Base-by-base conservation (phyloP, 2,888 invertebrate genomes). In the Pyrocoelia pectoralis region DNA sequence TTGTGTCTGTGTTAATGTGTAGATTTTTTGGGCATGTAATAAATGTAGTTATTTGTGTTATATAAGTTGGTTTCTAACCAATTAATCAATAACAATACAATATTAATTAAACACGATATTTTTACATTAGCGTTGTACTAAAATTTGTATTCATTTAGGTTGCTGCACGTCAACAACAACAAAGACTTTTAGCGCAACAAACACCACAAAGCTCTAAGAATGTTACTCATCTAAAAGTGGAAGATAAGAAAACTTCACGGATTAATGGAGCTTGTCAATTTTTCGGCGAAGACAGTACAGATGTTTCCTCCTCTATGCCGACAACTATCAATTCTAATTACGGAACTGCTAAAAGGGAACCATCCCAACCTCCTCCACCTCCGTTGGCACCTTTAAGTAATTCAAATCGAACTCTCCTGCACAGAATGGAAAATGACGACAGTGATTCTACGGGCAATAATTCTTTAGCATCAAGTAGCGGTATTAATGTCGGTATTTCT, bases 101-200 rank as follows among this genome's bases (percentile, higher is more conserved):
- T n/a, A 24, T 24, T 24, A 24, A 24, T 5, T 24, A 8, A 5
- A 24, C 24, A 24, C 4, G 4, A 43, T 12, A 8, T 14, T 43
- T 24, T 29, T 29, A 28, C 9, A 29, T 28, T 64, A n/a, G 24
- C 33, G n/a, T n/a, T 6, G 33, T n/a, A 33, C n/a, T n/a, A 18
- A 48, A 17, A 8, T 17, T 4, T 6, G 15, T 48, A 4, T 18
- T 48, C n/a, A 6, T 50, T 13, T 74, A 89, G 89, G 88, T 89
- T 62, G 87, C 87, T 0, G 90, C 90, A 72, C 84, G 90, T 1
- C 90, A 90, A 74, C 87, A 88, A 72, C 86, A 86, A 73, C 84
- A 87, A 73, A 83, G 85, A 70, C 84, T 87, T 60, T 76, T 86
- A 49, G 82, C 84, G 46, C 85, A 86, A 70, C 86, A 86, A 70